These are phyloP conservation scores for Hirtodrosophila histrioides DNA, from an alignment of 2,888 invertebrate genomes.

Conservation along the genomic window DNA sequence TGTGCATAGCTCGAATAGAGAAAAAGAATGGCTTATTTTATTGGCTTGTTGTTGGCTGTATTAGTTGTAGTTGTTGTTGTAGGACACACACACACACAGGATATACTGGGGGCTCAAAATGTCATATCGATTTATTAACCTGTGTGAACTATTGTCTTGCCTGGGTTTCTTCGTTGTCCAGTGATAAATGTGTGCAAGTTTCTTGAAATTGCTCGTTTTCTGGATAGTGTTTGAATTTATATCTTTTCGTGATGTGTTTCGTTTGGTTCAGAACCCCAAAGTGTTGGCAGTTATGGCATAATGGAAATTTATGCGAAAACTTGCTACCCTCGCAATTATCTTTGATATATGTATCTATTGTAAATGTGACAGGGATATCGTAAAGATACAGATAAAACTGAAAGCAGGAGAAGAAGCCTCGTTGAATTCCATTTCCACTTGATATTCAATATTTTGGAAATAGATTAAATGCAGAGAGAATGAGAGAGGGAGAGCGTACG, in stretches of 20 bases:
- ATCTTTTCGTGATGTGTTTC: conserved; percentile 43
- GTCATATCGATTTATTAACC: conserved; percentile 81
- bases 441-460: conserved; percentile 77
- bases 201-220: conserved; percentile 72
- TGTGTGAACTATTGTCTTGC: conserved; percentile 76
- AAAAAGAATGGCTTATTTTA: conserved; percentile 72
- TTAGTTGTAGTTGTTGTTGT: conserved; percentile 25
- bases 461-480: conserved; percentile 67
- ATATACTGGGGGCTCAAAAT: conserved; percentile 56
- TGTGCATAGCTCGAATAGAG: conserved; percentile 21
- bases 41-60: conserved; percentile 62
- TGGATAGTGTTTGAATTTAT: conserved; percentile 73
- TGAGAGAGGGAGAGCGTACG: conserved; percentile 15
- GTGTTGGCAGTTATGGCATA: conserved; percentile 64
- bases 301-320: conserved; percentile 74
- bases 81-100: conserved; percentile 10
- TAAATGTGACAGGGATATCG: not conserved
- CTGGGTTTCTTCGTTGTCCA: conserved; percentile 6
- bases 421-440: conserved; percentile 38
- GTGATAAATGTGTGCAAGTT: conserved; percentile 69
- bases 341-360: conserved; percentile 48
- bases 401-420: no score
- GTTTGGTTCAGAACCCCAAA: conserved; percentile 24
- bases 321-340: conserved; percentile 66
- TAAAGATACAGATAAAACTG: not conserved